Base-by-base conservation (phyloP, 2,888 invertebrate genomes). In the Pantelozetes paolii region DNA sequence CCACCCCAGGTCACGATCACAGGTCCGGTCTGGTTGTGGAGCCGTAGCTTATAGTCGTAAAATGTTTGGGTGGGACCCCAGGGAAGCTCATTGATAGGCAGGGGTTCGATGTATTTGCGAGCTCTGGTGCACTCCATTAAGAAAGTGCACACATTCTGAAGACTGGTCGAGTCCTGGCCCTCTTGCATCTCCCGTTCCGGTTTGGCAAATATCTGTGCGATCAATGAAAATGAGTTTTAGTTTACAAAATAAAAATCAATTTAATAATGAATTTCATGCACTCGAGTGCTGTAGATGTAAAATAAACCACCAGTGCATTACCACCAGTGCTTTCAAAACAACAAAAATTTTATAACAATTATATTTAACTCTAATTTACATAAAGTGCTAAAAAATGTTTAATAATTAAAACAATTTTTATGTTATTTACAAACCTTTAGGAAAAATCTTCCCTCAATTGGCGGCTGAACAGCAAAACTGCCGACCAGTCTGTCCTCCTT, bases 361-460 rank as follows among this genome's bases (percentile, higher is more conserved):
- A n/a, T n/a, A n/a, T n/a, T n/a, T n/a, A n/a, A n/a, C n/a, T n/a
- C 36, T 36, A 5, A 36, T 36, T 36, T 36, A 36, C 36, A 36
- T 36, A 36, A 36, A 36, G 36, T 36, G 5, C 9, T 36, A 36
- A 8, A 9, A 36, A 36, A 8, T 36, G 36, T 36, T 36, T 9
- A 36, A 8, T 8, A 36, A 9, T 36, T 36, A 36, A 8, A 9
- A 36, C 9, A 36, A 36, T 9, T 8, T 36, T 8, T n/a, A n/a
- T n/a, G 36, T 8, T 36, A 36, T 36, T 36, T 5, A n/a, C 76
- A 62, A 28, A 78, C 80, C 75, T 84, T 83, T 71, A 84, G 81
- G 76, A 81, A 82, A 77, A 82, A 84, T 71, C 80, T 77, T 8
- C 84, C 84, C 8, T 81, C 79, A 72, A 80, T 79, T 0, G 84